Evolutionary conservation across 2,888 invertebrate genomes (phyloP), one percentile per base, ranked within the genome.

Genomic region (Hyalella azteca): DNA sequence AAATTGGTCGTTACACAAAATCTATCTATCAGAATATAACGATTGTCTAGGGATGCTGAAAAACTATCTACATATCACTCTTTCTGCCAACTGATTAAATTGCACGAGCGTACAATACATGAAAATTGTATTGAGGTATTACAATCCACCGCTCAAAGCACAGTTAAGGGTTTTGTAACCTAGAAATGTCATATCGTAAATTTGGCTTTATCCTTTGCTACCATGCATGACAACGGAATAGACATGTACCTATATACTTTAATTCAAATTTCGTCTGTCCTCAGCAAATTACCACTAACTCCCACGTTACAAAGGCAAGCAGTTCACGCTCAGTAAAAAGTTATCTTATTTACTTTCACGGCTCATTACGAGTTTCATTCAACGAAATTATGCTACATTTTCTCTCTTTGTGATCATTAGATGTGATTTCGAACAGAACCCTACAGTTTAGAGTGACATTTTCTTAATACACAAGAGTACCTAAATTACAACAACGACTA

Each of bases 401-500:
- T n/a, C n/a, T n/a, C n/a, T n/a, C n/a, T 29, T 19, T 66, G 66
- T 66, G 66, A 66, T 66, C 66, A 66, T 66, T 36, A 19, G 66
- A 32, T 66, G 66, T 66, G 66, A 66, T 66, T 66, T 66, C 66
- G 36, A 66, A 66, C 66, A 66, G 66, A 66, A 66, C 36, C 39
- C 36, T 36, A 32, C 36, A 19, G 4, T 66, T 29, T 66, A 29
- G 36, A 36, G 66, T n/a, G 5, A 29, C n/a, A 66, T n/a, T 22
- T 66, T 36, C 19, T 66, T 36, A 19, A 66, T 36, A 36, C 66
- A 66, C 36, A 66, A 36, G 66, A 36, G 36, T 29, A 11, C 66
- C 66, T 66, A 66, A 66, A 66, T 36, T 66, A 66, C 66, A 66
- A 66, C 66, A 66, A 66, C 66, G 36, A 66, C 66, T 66, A 66